phyloP scores from a whole-genome alignment of 2,888 invertebrate species.

The Amaurobius ferox region DNA sequence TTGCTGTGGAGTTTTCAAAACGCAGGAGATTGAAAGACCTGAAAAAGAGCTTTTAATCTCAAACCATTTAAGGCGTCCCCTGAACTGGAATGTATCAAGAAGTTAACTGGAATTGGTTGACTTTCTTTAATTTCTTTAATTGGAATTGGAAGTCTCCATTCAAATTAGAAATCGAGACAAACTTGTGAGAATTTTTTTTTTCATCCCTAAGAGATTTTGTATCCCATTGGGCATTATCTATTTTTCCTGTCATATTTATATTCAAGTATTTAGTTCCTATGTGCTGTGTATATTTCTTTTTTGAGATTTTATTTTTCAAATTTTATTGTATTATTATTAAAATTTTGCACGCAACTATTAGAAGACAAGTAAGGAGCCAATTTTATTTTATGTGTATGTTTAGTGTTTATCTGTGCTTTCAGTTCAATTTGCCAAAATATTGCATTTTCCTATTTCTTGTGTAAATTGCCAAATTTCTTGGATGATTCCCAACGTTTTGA shows the following conservation, averaged over 20 bases:
- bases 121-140: too few relatives aligned
- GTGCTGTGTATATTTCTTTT: neutral
- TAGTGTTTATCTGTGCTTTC: neutral
- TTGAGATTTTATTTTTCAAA: neutral
- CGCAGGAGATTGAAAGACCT: too few relatives aligned
- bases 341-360: neutral
- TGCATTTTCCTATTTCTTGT: neutral
- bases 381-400: neutral
- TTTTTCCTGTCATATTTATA: neutral
- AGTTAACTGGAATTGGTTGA: too few relatives aligned
- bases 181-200: too few relatives aligned
- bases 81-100: too few relatives aligned
- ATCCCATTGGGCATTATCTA: neutral
- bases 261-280: slow-evolving; percentile 8
- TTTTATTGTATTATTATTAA: neutral
- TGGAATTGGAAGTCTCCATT: too few relatives aligned
- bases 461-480: slow-evolving; percentile 3
- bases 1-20: too few relatives aligned
- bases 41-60: too few relatives aligned
- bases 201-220: too few relatives aligned
- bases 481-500: too few relatives aligned
- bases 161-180: too few relatives aligned
- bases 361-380: neutral
- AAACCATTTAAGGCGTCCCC: too few relatives aligned
- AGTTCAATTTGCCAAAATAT: neutral